These are phyloP conservation scores for Metalampra italica DNA, from an alignment of 2,888 invertebrate species.

Conservation along the genomic window DNA sequence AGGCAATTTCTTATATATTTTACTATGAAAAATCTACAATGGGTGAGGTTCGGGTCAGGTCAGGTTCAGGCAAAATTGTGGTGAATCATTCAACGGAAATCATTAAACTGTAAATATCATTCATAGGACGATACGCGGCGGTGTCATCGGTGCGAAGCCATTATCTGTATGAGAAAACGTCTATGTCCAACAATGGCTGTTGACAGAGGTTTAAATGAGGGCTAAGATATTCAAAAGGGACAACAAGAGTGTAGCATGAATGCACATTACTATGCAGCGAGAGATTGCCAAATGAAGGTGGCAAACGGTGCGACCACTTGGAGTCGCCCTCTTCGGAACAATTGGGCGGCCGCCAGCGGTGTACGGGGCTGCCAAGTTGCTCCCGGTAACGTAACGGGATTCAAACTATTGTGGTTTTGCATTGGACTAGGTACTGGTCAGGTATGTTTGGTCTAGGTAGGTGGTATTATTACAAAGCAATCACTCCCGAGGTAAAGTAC, in stretches of 20 bases:
- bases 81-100: no score
- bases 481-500: no score
- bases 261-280: conserved; percentile 27
- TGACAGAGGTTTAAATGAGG: not conserved
- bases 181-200: not conserved
- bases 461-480: no score
- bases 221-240: conserved; percentile 11
- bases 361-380: conserved; percentile 37
- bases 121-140: no score
- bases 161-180: no score
- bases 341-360: conserved; percentile 23
- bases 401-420: conserved; percentile 34
- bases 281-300: conserved; percentile 62
- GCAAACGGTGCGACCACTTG: conserved; percentile 56
- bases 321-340: conserved; percentile 26
- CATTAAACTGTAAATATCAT: no score
- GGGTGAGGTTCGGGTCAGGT: no score
- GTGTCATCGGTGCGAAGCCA: no score
- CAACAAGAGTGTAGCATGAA: conserved; percentile 2
- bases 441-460: no score
- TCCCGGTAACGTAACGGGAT: conserved; percentile 40
- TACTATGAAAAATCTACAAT: no score
- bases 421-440: no score
- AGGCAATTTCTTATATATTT: not conserved
- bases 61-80: no score